These are phyloP conservation scores for Drosophila kurseongensis DNA, from an alignment of 1,140 invertebrate species.

Conservation along the genomic window DNA sequence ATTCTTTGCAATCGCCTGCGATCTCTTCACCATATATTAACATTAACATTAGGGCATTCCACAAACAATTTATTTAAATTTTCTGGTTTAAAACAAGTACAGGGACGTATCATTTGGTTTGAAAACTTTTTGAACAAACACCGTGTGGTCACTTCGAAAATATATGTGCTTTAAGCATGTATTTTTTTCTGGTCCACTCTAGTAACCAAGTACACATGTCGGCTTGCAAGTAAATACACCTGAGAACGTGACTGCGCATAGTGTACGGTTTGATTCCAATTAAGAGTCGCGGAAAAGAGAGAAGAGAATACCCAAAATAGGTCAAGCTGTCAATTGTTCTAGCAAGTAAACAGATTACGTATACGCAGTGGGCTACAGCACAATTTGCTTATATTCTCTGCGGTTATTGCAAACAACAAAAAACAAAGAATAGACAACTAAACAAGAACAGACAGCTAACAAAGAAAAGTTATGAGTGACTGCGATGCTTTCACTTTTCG, in stretches of 20 bases:
- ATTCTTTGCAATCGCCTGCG: too few relatives aligned
- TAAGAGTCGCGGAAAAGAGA: constrained; percentile 2
- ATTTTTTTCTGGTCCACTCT: background rate
- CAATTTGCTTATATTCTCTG: constrained; percentile 9
- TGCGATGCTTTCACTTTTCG: background rate
- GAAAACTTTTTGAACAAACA: too few relatives aligned
- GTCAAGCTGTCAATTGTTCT: constrained; percentile 40
- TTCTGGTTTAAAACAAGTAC: too few relatives aligned
- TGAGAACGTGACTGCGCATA: constrained; percentile 7
- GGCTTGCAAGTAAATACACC: constrained; percentile 3
- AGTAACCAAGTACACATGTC: background rate
- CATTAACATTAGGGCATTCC: too few relatives aligned
- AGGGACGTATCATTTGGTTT: too few relatives aligned
- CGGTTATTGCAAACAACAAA: constrained; percentile 12
- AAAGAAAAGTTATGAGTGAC: background rate
- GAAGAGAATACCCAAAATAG: constrained; percentile 10
- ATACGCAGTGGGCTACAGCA: constrained; percentile 31
- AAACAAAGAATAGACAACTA: constrained; percentile 1
- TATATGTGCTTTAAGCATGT: too few relatives aligned
- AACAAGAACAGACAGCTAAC: background rate
- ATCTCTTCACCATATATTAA: too few relatives aligned
- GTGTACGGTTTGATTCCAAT: constrained; percentile 4
- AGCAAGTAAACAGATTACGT: constrained; percentile 31
- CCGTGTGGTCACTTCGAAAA: too few relatives aligned
- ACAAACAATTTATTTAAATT: too few relatives aligned